phyloP scores from a whole-genome alignment of 2,113 vertebrate genomes.

The Siphamia tubifer region DNA sequence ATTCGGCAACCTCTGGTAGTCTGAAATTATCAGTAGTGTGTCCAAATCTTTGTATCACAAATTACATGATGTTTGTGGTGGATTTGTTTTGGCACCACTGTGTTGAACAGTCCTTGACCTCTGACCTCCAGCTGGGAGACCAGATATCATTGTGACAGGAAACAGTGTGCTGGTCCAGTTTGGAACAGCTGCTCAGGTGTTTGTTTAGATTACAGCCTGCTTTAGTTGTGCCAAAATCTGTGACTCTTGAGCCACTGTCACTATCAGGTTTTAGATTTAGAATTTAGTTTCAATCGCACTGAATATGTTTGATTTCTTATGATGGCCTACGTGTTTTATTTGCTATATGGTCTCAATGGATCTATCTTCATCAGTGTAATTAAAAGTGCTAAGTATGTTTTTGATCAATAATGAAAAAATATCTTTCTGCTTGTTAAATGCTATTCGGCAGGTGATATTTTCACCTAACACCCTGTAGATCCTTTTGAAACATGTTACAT shows the following conservation, averaged over 20 bases:
- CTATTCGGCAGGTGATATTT: neutral
- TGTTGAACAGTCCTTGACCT: conserved; percentile 67
- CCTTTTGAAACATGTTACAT: too few relatives aligned
- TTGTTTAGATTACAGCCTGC: conserved; percentile 40
- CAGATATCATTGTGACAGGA: conserved; percentile 61
- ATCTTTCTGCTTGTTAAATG: neutral
- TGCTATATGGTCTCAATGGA: conserved; percentile 48
- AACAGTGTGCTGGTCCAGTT: conserved; percentile 52
- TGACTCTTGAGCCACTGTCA: conserved; percentile 25
- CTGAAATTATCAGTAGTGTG: neutral
- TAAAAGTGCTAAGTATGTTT: conserved; percentile 11
- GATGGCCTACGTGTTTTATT: conserved; percentile 57
- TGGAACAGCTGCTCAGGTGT: conserved; percentile 58
- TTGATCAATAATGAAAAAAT: conserved; percentile 3
- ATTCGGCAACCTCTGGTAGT: neutral
- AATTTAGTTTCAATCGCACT: conserved; percentile 39
- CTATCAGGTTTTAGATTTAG: conserved; percentile 27
- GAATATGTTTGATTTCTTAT: conserved; percentile 48
- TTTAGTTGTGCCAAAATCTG: conserved; percentile 43
- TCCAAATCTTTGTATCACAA: conserved; percentile 15
- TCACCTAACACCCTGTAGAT: too few relatives aligned
- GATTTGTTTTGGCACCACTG: conserved; percentile 59
- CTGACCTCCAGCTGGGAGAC: conserved; percentile 67
- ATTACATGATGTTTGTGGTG: conserved; percentile 27
- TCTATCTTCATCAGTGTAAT: conserved; percentile 36